Evolutionary conservation across 2,888 invertebrate species (phyloP).

Genomic region (Cephus pygmeus): DNA sequence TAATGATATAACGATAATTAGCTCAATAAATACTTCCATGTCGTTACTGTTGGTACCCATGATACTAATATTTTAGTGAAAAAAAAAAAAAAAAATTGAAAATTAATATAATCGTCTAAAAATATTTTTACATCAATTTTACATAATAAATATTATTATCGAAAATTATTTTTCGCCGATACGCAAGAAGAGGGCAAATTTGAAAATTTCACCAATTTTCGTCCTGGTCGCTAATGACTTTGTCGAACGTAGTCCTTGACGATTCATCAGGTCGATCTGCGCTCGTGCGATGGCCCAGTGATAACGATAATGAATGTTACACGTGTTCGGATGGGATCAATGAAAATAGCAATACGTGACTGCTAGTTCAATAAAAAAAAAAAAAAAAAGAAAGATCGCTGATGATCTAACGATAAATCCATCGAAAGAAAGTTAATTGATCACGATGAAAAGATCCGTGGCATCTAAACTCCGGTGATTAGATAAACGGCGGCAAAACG

Average conservation of each 20-base stretch:
- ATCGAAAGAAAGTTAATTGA: not conserved
- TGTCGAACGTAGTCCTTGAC: not conserved
- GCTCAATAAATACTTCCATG: too few species aligned
- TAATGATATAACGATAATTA: too few species aligned
- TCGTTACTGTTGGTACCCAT: too few species aligned
- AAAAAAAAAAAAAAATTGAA: too few species aligned
- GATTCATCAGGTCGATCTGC: not conserved
- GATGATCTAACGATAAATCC: not conserved
- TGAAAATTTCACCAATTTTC: not conserved
- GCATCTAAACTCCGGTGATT: not conserved
- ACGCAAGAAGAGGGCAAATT: too few species aligned
- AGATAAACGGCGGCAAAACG: not conserved
- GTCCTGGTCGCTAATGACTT: not conserved
- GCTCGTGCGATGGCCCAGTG: not conserved
- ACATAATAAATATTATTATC: too few species aligned
- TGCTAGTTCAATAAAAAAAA: not conserved
- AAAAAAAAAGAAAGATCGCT: not conserved
- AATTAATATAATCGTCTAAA: not conserved
- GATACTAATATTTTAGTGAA: too few species aligned
- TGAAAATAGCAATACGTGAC: not conserved
- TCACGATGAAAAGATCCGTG: not conserved
- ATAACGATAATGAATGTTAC: not conserved
- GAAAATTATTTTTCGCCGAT: too few species aligned
- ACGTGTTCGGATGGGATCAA: not conserved
- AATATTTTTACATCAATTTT: not conserved